Base-by-base conservation (phyloP, 2,113 vertebrate species). In the Mystacornis crossleyi region DNA sequence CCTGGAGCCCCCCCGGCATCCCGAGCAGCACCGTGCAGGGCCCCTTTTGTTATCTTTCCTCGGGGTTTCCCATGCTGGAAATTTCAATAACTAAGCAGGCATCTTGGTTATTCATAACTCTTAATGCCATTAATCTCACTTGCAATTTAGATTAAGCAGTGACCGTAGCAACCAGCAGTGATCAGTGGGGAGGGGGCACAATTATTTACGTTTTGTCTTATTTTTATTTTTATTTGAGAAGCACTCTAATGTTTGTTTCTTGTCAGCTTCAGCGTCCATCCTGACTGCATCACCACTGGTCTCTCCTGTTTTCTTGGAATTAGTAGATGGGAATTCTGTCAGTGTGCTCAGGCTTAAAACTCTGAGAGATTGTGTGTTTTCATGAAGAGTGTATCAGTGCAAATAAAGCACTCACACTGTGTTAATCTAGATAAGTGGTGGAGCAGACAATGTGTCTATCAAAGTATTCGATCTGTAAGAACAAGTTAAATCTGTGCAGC, bases 61-160 rank as follows among this genome's bases (percentile, higher is more conserved):
- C 57, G 28, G 91, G 18, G 12, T 31, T 97, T 84, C 83, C 83
- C 81, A 36, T 16, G 87, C 71, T 34, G 67, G 21, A 74, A 3
- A 71, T 81, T 83, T 87, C 94, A 90, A 19, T 95, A 82, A 75
- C 79, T 88, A 43, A 94, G 80, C 53, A 67, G 75, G 33, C 62
- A 34, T 79, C 54, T 60, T 67, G 82, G 5, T 89, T 79, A 87
- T 95, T 88, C 93, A 79, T 89, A 95, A 89, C 66, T 90, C 58
- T 21, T 94, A 77, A 60, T 80, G 77, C 72, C 74, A 38, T 81
- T 81, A 85, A 90, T 86, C 87, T 92, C 89, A 25, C 92, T 94
- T 80, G 93, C 81, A 82, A 86, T 93, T 88, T 90, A 87, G 92
- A 93, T 94, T 69, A 91, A 81, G 81, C 71, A 40, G 85, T 77